Evolutionary conservation across 2,888 invertebrate species (phyloP), one percentile per base, ranked within the genome.

Genomic region (Myopa testacea): DNA sequence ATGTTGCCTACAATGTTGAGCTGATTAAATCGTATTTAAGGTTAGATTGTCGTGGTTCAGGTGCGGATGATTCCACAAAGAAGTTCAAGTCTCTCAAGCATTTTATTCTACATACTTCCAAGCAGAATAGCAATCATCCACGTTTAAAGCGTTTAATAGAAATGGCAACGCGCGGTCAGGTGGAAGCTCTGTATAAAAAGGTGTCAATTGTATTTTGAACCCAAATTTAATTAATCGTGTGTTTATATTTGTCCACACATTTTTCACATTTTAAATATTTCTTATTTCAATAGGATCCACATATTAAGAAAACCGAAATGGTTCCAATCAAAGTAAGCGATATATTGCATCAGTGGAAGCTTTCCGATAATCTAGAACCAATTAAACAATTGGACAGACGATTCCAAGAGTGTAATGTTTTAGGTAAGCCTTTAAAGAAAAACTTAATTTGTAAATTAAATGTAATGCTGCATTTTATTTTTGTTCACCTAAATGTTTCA

Each of bases 321-420:
- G 86, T 89, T 76, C 83, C 86, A 4, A 84, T 89, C 4, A 86
- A 84, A 82, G 86, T 86, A 16, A 80, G 81, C 50, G 88, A 89
- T 73, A 87, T 89, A 62, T 78, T 89, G 78, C 84, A 85, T 63
- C 84, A 85, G 75, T 89, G 89, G 89, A 81, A 83, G 74, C 86
- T 84, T 58, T 86, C 84, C 79, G 88, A 86, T 79, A 86, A 89
- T 85, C 84, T 89, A 79, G 82, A 82, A 73, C 81, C 83, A 78
- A 83, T 88, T 38, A 86, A 85, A 75, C 84, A 85, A 80, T 81
- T 88, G 81, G 87, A 87, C 82, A 86, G 84, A 71, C 85, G 86
- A 77, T 89, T 88, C 81, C 84, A 85, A 79, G 86, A 87, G 38
- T 85, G 84, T 74, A 89, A 89, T 84, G 86, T 89, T 78, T 84